Evolutionary conservation across 2,888 invertebrate species (phyloP), one percentile per base, ranked within the genome.

Genomic region (Stenodema calcarata): DNA sequence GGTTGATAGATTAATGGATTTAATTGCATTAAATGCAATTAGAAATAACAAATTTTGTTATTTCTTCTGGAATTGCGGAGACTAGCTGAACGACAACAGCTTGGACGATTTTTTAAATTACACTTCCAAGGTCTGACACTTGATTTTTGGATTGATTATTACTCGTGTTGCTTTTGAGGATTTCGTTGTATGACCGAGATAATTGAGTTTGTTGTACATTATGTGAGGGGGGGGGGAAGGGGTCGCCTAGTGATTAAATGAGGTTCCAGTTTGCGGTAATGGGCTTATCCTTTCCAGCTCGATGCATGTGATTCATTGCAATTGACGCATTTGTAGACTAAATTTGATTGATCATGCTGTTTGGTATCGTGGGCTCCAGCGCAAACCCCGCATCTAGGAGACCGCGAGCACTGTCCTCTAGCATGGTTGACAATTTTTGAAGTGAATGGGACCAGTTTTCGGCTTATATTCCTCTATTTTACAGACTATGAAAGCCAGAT

Each of bases 361-460:
- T n/a, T 30, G 4, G 41, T 4, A 12, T 30, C 41, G 76, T n/a
- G 76, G 12, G 18, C 76, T n/a, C n/a, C n/a, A n/a, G n/a, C n/a
- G n/a, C n/a, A n/a, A n/a, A n/a, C n/a, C n/a, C n/a, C n/a, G n/a
- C n/a, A n/a, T n/a, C n/a, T n/a, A n/a, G n/a, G n/a, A n/a, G n/a
- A n/a, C n/a, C n/a, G n/a, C n/a, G n/a, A n/a, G n/a, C n/a, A 76
- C 41, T 76, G 76, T 11, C 76, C 76, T 35, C 18, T 23, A 4
- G 76, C 30, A 76, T 76, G 76, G 18, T 41, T 76, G 76, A 18
- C 76, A 76, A 18, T 41, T 76, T 41, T 76, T 76, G 41, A 30
- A 76, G 30, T 76, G 76, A 6, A 76, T 76, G 7, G 76, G 76
- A 11, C 76, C 76, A 6, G 76, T 7, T 18, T 7, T 2, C 4